phyloP scores from a whole-genome alignment of 2,113 vertebrate species.

The Heloderma charlesbogerti region DNA sequence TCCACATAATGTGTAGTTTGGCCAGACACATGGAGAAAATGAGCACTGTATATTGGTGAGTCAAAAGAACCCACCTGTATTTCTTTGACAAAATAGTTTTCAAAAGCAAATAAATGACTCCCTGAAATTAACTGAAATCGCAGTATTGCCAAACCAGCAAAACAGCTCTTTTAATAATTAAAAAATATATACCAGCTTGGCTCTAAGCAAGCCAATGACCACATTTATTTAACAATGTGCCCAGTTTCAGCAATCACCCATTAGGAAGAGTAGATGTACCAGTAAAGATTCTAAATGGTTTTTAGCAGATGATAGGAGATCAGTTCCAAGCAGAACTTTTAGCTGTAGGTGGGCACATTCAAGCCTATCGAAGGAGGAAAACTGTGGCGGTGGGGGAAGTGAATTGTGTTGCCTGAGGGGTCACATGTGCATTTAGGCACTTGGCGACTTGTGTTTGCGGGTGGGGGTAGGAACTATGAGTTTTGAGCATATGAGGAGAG shows the following conservation, averaged over 20 bases:
- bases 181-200: neutral
- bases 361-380: neutral
- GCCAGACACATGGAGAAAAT: neutral
- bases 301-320: neutral
- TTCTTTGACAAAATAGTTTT: constrained; percentile 4
- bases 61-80: neutral
- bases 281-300: neutral
- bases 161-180: neutral
- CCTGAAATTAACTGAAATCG: neutral
- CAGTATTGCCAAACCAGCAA: neutral
- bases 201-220: neutral
- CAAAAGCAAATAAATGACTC: constrained; percentile 2
- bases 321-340: neutral
- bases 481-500: too few relatives aligned
- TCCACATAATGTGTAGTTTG: neutral
- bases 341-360: neutral
- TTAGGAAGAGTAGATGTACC: neutral
- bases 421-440: too few relatives aligned
- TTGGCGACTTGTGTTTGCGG: too few relatives aligned
- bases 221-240: neutral
- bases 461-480: too few relatives aligned
- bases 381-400: too few relatives aligned
- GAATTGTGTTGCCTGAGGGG: too few relatives aligned
- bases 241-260: neutral
- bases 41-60: neutral